These are phyloP conservation scores for Sthenelais limicola DNA, from an alignment of 2,888 invertebrate species.

Conservation along the genomic window DNA sequence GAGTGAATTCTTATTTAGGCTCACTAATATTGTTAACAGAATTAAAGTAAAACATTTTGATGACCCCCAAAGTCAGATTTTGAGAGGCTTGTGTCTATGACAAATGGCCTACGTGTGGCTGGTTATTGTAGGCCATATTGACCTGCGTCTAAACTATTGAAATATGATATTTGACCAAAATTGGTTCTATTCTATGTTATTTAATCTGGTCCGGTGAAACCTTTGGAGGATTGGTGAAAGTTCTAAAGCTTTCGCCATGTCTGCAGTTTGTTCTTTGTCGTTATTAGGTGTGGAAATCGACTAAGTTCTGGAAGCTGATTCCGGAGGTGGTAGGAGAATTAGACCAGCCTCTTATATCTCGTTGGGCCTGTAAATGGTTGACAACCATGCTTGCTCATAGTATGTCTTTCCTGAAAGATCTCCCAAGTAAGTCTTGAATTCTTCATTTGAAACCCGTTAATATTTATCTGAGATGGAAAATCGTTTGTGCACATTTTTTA, in stretches of 20 bases:
- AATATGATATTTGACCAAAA: no score
- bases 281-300: slow-evolving; percentile 19
- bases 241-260: background rate
- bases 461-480: background rate
- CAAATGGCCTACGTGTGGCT: no score
- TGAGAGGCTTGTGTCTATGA: no score
- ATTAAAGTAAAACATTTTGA: no score
- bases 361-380: slow-evolving; percentile 2
- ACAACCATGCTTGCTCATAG: slow-evolving; percentile 7
- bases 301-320: background rate
- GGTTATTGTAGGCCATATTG: no score
- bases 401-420: background rate
- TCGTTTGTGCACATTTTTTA: no score
- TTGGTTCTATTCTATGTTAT: background rate
- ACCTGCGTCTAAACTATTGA: no score
- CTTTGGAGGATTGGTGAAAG: background rate
- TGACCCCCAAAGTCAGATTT: no score
- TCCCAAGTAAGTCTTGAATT: slow-evolving; percentile 2
- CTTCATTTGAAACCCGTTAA: background rate
- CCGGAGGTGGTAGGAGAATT: background rate
- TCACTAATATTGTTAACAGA: no score
- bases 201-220: background rate
- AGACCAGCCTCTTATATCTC: background rate
- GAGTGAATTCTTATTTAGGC: no score
- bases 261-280: background rate